Conservation (phyloP, 2,113 vertebrate genomes). For the Trichomycterus rosablanca region DNA sequence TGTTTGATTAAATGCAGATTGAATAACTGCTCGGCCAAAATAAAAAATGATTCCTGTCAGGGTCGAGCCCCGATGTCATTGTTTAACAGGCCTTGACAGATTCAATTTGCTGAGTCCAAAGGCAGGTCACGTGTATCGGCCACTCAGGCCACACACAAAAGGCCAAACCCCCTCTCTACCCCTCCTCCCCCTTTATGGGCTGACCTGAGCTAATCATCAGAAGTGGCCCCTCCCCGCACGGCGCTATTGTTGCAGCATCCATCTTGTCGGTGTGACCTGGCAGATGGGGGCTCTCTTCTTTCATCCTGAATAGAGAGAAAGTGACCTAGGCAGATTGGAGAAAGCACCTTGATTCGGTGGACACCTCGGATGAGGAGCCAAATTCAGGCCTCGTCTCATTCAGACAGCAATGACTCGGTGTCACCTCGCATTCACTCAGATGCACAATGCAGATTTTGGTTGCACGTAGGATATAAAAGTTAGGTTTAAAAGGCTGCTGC, state of each 20-base stretch:
- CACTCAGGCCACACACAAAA: slow-evolving; percentile 58
- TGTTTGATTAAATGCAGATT: slow-evolving; percentile 88
- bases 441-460: not conserved
- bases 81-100: slow-evolving; percentile 82
- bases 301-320: slow-evolving; percentile 65
- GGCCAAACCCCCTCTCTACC: slow-evolving; percentile 63
- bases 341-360: slow-evolving; percentile 70
- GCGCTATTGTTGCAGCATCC: slow-evolving; percentile 64
- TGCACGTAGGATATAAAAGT: too few species aligned
- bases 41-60: slow-evolving; percentile 67
- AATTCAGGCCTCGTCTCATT: slow-evolving; percentile 19
- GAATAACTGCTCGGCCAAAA: slow-evolving; percentile 69
- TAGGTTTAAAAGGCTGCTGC: too few species aligned
- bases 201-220: slow-evolving; percentile 68
- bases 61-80: slow-evolving; percentile 76
- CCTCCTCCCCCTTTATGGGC: slow-evolving; percentile 53
- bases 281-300: slow-evolving; percentile 75
- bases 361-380: slow-evolving; percentile 14
- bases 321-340: slow-evolving; percentile 69
- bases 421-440: slow-evolving; percentile 9
- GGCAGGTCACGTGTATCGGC: slow-evolving; percentile 74
- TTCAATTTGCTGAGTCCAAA: slow-evolving; percentile 80
- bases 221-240: slow-evolving; percentile 72
- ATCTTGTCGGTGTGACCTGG: slow-evolving; percentile 78
- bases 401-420: slow-evolving; percentile 1